A percentile compares a stretch with the other conserved stretches of the same genome.
Evolutionary conservation across 2,888 invertebrate genomes (phyloP).

Genomic region (Volucella inflata): DNA sequence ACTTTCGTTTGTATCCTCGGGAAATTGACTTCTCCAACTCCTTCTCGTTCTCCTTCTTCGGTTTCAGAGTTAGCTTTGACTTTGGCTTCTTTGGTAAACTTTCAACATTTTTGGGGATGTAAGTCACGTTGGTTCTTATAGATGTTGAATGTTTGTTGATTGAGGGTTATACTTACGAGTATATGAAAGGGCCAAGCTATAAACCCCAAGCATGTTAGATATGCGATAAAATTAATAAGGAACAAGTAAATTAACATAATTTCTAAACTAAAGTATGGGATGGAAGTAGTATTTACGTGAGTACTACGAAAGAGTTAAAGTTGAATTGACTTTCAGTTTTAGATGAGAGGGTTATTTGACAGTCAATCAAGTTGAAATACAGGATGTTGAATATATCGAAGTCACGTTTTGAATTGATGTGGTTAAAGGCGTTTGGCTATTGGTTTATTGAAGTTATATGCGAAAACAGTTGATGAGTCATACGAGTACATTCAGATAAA

Average conservation of each 20-base stretch:
- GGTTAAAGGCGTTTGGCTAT: too few species aligned
- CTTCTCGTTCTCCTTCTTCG: neutral
- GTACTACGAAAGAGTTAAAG: conserved; percentile 15
- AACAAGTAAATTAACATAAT: conserved; percentile 60
- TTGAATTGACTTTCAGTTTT: conserved; percentile 25
- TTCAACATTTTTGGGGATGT: neutral
- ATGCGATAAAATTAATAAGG: conserved; percentile 58
- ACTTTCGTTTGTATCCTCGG: conserved; percentile 20
- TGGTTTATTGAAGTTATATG: too few species aligned
- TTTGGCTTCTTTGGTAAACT: neutral
- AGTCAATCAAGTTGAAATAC: conserved; percentile 47
- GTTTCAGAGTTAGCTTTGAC: too few species aligned
- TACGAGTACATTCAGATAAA: too few species aligned
- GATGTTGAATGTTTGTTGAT: conserved; percentile 53
- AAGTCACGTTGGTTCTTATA: conserved; percentile 50
- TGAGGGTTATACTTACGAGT: conserved; percentile 6
- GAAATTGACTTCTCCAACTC: neutral
- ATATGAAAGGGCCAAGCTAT: neutral
- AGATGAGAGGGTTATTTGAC: conserved; percentile 34
- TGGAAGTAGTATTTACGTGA: neutral
- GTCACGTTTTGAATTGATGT: conserved; percentile 8
- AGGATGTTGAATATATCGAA: neutral
- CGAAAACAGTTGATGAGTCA: too few species aligned
- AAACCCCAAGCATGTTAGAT: conserved; percentile 27
- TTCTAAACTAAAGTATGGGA: neutral